Base-by-base conservation (phyloP, 2,113 vertebrate species). In the Datnioides undecimradiatus region DNA sequence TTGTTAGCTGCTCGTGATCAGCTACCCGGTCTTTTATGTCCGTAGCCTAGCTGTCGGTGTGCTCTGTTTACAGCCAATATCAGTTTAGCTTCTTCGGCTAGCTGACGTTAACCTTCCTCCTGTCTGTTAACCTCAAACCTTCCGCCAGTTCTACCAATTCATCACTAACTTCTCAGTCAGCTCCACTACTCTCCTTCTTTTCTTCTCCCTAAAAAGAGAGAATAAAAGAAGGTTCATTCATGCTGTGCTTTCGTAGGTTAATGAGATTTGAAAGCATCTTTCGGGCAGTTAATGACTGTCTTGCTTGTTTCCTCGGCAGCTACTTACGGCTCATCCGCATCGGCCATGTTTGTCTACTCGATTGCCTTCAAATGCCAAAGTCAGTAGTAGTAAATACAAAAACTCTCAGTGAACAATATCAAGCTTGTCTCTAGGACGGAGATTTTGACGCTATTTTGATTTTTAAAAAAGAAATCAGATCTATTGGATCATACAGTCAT, bases 111-210 rank as follows among this genome's bases (percentile, higher is more conserved):
- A 66, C 76, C 81, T 83, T 70, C 84, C 66, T 87, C 60, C 84
- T 88, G 85, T 64, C 83, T 86, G 3, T 29, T 79, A 88, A 88
- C 85, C 89, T 91, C 88, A 90, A 93, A 93, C 87, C 89, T 93
- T 89, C 89, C 76, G 87, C 69, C 87, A 91, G 54, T 81, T 90
- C 85, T 93, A 92, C 77, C 78, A 91, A 84, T 82, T 96, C 94
- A 95, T 93, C 94, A 97, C 97, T 97, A 97, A 97, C 96, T 97
- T 96, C 95, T 96, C 95, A 96, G 96, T 95, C 95, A 96, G 96
- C 96, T 97, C 97, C 95, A 96, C 97, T 97, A 97, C 94, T 96
- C 95, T 96, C 94, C 95, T 97, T 97, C 95, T 98, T 97, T 98
- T 97, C 97, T 98, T 98, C 97, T 97, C 97, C 97, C 97, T 98